Evolutionary conservation across 2,113 vertebrate genomes (phyloP).

Genomic region (Ptyas mucosa): DNA sequence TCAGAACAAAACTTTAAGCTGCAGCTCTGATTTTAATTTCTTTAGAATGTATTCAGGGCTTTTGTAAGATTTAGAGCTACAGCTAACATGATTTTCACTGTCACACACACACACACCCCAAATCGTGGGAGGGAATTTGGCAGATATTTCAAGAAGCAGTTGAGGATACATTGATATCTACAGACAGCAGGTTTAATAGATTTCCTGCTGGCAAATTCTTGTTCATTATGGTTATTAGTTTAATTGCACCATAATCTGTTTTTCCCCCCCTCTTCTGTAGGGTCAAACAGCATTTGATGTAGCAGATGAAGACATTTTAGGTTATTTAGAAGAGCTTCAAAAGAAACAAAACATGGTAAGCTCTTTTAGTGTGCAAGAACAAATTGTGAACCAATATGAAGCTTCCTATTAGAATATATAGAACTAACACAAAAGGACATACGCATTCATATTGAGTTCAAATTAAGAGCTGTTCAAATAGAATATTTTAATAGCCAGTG

Average conservation of each 20-base stretch:
- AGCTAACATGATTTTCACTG: not conserved
- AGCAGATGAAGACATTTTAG: slow-evolving; percentile 95
- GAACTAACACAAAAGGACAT: not conserved
- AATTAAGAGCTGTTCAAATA: not conserved
- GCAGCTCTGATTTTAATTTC: not conserved
- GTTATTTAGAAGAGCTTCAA: slow-evolving; percentile 95
- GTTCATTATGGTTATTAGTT: not conserved
- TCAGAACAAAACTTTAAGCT: not conserved
- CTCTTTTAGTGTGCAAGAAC: slow-evolving; percentile 18
- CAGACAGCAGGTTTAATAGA: not conserved
- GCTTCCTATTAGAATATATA: not conserved
- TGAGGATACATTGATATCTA: not conserved
- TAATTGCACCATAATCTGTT: not conserved
- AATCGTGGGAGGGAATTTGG: not conserved
- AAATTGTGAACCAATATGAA: not conserved
- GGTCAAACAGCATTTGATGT: slow-evolving; percentile 97
- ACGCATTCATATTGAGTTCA: not conserved
- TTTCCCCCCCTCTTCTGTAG: slow-evolving; percentile 70
- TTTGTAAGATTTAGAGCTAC: not conserved
- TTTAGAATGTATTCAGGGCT: not conserved
- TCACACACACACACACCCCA: too few species aligned
- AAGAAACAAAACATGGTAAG: slow-evolving; percentile 96
- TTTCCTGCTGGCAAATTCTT: not conserved
- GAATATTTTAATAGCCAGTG: not conserved
- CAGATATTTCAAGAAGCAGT: not conserved